Conservation (phyloP, 1,140 invertebrate species). For the Drosophila yakuba region DNA sequence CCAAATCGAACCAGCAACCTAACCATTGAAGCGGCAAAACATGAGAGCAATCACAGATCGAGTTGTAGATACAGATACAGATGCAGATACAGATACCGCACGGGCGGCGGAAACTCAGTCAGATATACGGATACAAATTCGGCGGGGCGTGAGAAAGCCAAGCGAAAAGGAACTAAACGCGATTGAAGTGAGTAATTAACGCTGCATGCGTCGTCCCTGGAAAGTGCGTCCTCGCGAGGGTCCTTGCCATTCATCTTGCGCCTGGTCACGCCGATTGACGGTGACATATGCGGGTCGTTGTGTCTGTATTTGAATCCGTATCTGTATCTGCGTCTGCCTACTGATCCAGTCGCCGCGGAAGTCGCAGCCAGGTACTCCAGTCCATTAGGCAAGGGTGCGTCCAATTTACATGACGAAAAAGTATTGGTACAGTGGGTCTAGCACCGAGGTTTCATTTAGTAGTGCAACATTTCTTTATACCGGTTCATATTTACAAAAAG, state of each 20-base stretch:
- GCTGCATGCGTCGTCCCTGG: conserved; percentile 68
- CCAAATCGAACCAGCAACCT: conserved; percentile 34
- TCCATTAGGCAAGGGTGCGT: conserved; percentile 68
- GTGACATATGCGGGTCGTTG: conserved; percentile 79
- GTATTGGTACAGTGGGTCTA: conserved; percentile 18
- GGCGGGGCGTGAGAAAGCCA: conserved; percentile 71
- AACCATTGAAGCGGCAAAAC: conserved; percentile 78
- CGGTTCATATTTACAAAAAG: too few relatives aligned
- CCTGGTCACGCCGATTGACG: conserved; percentile 59
- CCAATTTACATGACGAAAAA: conserved; percentile 64
- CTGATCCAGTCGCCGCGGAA: conserved; percentile 34
- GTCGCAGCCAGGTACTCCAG: conserved; percentile 48
- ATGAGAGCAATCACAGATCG: conserved; percentile 80
- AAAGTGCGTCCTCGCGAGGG: conserved; percentile 61
- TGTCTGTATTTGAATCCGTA: conserved; percentile 34
- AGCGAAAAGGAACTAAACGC: conserved; percentile 43
- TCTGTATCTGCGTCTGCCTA: conserved; percentile 28
- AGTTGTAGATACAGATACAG: conserved; percentile 66
- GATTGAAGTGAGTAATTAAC: conserved; percentile 79
- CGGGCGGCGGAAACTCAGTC: conserved; percentile 4
- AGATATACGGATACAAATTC: conserved; percentile 55
- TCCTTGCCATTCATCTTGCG: conserved; percentile 53
- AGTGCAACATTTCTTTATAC: not conserved
- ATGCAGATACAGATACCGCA: conserved; percentile 60
- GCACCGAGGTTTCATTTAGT: not conserved